Base-by-base conservation (phyloP, 2,113 vertebrate species). In the Tonatia bakeri region DNA sequence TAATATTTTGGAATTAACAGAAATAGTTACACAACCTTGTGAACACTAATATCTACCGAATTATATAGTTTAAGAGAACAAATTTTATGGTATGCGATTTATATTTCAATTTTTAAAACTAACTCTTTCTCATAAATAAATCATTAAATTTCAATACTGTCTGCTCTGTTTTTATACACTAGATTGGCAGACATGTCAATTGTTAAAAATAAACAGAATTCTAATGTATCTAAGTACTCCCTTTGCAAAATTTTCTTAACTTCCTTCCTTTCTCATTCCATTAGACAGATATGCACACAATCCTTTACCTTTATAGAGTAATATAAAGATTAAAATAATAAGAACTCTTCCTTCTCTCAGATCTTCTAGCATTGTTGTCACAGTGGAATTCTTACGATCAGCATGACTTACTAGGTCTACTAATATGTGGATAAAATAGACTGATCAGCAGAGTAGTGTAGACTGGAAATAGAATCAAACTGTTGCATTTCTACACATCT, bases 71-170 rank as follows among this genome's bases (percentile, higher is more conserved):
- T 75, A n/a, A 28, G 82, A 80, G 1, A 16, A 28, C 56, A 5
- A n/a, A 33, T 80, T 95, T 91, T 76, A 73, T 77, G 14, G 16
- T 54, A 67, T 59, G 17, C 15, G 20, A 64, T 70, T 61, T 81
- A 47, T 40, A 67, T 87, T 76, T 87, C n/a, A 70, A 38, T 56
- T 76, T 84, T 85, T 36, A 45, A 59, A 92, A 56, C 2, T 87
- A 86, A 13, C 16, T 79, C 7, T 96, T 70, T 76, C 96, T 97
- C 56, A 83, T 69, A 96, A 95, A 65, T 94, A 1, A 0, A 73
- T 75, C 85, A n/a, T 96, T 96, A 89, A 75, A 89, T 92, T 88
- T 97, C 76, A 56, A 22, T 94, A 96, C 79, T 3, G 31, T 94
- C 67, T 97, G 64, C 43, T 90, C 31, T 50, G 20, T 31, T 31